Evolutionary conservation across 2,797 vertebrate species (phyloP), one percentile per base, ranked within the genome.

Genomic region (Neoniphon sammara): DNA sequence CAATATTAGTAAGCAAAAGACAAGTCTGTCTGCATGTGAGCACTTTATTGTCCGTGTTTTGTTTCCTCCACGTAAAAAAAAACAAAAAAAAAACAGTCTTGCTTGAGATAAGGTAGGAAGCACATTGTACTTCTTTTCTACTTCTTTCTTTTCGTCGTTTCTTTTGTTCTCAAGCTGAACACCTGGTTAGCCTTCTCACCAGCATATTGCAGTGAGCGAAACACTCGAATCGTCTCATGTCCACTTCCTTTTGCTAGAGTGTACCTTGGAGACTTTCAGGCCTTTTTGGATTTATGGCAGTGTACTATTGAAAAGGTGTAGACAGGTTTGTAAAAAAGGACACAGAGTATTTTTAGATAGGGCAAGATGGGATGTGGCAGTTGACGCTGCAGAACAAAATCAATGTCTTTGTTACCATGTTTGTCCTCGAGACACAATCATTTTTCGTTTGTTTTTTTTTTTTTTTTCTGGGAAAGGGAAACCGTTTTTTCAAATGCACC

Each of bases 101-200:
- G 84, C 78, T 75, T 20, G 59, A 84, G 76, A 82, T 70, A 70
- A 88, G 77, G 67, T 82, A 76, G 81, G 69, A 84, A 87, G 78
- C 78, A 84, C 81, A 83, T 85, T 81, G 23, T 77, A 85, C 79
- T 81, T 66, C 20, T 78, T 81, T 66, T 70, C 82, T 55, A 75
- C 69, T 47, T 80, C 18, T 61, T 66, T 21, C 54, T 23, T 60
- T 31, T 61, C n/a, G 34, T 25, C 7, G 30, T 49, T 58, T 77
- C 73, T 15, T 64, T 84, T 81, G 74, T 82, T 86, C 79, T 85
- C 66, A 82, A 89, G 83, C 84, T 88, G 74, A 93, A 86, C 91
- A 93, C 91, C 90, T 90, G 85, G 86, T 87, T 89, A 91, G 90
- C 90, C 92, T 94, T 92, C 87, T 91, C 91, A 91, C 88, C 91